Base-by-base conservation (phyloP, 1,140 invertebrate genomes). In the Leucophenga varia region DNA sequence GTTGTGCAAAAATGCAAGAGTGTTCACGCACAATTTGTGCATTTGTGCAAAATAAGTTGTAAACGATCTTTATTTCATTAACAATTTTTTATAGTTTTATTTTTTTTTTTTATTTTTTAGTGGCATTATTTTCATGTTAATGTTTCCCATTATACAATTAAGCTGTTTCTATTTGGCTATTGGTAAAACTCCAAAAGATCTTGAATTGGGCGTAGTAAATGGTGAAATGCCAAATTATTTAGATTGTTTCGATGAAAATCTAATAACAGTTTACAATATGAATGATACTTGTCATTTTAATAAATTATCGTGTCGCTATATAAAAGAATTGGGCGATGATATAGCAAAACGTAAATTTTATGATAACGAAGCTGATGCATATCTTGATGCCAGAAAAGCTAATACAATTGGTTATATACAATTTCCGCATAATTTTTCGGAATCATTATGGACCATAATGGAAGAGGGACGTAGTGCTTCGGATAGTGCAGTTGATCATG, bases 61-160 rank as follows among this genome's bases (percentile, higher is more conserved):
- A n/a, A n/a, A 36, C 8, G 14, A 12, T 12, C 6, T 30, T 42
- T 42, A 25, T 25, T 16, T 28, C 13, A 42, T n/a, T 10, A 19
- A 43, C 28, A 22, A 13, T 10, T 4, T n/a, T n/a, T n/a, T n/a
- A n/a, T n/a, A n/a, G n/a, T n/a, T n/a, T n/a, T 8, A 30, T 30
- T 30, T 8, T 30, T 30, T 30, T 36, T 40, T 32, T 60, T 60
- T 43, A 6, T 17, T 61, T 79, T 79, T 38, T 74, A 91, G 89
- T 2, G 84, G 87, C 5, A 75, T 92, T 8, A 63, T 87, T 43
- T 95, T 95, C 69, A 84, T 91, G 42, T 78, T 93, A 18, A 53
- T 91, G 19, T 84, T 95, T 52, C 93, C 93, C 2, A 77, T 91
- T 3, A 69, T 93, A 7, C 84, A 94, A 80, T 79, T 89, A n/a